Conservation (phyloP, 53 echinoderm and acorn worm species). For the Echinarachnius parma region DNA sequence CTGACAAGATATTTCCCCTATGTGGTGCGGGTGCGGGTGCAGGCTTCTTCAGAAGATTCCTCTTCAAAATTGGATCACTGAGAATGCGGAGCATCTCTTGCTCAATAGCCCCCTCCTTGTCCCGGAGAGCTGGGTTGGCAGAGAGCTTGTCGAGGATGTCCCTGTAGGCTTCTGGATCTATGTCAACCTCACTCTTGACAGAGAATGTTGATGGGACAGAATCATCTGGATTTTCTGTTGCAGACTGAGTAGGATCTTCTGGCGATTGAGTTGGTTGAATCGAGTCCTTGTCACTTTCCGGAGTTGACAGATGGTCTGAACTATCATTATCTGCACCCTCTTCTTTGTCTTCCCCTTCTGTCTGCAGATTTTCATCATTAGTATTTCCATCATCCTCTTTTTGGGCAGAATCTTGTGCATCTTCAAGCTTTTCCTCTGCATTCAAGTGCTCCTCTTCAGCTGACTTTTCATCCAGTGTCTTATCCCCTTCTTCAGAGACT, state of each 20-base stretch:
- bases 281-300: slow-evolving; percentile 5
- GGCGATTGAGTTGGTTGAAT: slow-evolving; percentile 53
- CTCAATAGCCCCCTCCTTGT: slow-evolving; percentile 37
- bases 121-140: slow-evolving; percentile 27
- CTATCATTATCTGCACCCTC: neutral
- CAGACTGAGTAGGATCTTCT: neutral
- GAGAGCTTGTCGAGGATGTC: slow-evolving; percentile 25
- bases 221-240: neutral
- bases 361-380: neutral
- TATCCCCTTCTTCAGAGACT: too few relatives aligned
- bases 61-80: slow-evolving; percentile 33
- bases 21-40: too few relatives aligned
- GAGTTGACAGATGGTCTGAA: too few relatives aligned
- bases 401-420: neutral
- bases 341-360: neutral
- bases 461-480: too few relatives aligned
- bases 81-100: slow-evolving; percentile 45
- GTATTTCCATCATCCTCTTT: slow-evolving; percentile 5
- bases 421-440: neutral
- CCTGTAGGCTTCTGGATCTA: slow-evolving; percentile 40
- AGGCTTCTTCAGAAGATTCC: slow-evolving; percentile 18
- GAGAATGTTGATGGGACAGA: slow-evolving; percentile 10
- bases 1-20: slow-evolving; percentile 21
- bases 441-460: neutral
- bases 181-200: slow-evolving; percentile 19